These are phyloP conservation scores for Tenualosa thibaudeaui DNA, from an alignment of 2,797 vertebrate species.

Conservation along the genomic window DNA sequence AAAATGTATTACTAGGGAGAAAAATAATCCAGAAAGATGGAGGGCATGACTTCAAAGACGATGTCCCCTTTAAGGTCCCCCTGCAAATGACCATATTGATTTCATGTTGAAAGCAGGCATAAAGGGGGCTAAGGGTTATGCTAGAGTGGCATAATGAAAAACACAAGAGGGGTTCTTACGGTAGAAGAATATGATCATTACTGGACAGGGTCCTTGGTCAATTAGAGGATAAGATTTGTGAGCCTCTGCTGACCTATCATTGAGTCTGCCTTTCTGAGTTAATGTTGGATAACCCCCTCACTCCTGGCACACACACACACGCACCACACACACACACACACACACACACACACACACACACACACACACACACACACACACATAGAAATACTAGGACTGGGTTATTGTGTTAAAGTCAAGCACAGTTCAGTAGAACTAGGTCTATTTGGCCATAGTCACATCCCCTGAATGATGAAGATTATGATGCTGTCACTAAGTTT, in stretches of 20 bases:
- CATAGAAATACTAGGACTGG: not conserved
- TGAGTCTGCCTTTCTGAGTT: not conserved
- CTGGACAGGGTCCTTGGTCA: not conserved
- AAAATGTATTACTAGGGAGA: not conserved
- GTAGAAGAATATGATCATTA: not conserved
- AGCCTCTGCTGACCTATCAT: not conserved
- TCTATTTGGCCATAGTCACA: too few relatives aligned
- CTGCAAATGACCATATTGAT: constrained; percentile 5
- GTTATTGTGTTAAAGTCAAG: too few relatives aligned
- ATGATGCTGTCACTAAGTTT: too few relatives aligned
- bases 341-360: constrained; percentile 6
- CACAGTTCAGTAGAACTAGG: too few relatives aligned
- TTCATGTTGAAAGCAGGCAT: not conserved
- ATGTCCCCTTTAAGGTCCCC: not conserved
- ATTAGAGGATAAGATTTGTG: not conserved
- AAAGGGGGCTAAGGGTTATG: not conserved
- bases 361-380: not conserved
- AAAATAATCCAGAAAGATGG: not conserved
- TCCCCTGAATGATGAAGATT: too few relatives aligned
- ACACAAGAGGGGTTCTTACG: not conserved
- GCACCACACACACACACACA: constrained; percentile 8
- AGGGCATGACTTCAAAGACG: not conserved
- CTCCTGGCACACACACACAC: not conserved
- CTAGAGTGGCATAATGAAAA: not conserved
- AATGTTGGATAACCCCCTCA: not conserved